Evolutionary conservation across 2,113 vertebrate genomes (phyloP).

Genomic region (Mormoops blainvillei): DNA sequence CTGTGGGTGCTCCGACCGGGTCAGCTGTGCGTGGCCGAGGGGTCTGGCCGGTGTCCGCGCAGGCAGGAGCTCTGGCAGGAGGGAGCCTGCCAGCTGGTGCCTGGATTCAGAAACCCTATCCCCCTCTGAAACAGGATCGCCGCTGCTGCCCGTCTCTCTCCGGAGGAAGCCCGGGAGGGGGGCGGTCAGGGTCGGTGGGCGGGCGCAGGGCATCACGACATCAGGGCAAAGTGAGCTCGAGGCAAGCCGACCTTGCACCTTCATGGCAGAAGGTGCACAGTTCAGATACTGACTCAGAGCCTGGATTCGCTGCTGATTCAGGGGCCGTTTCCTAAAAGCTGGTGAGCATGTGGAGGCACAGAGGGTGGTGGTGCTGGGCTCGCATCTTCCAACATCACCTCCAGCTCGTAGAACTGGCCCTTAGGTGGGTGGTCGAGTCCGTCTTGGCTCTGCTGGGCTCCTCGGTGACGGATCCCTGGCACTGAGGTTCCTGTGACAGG

Average conservation of each 20-base stretch:
- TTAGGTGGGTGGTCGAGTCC: not conserved
- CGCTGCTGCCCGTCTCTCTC: slow-evolving; percentile 61
- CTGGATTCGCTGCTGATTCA: not conserved
- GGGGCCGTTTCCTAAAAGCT: not conserved
- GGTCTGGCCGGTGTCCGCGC: not conserved
- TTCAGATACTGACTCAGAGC: not conserved
- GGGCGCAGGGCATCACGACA: not conserved
- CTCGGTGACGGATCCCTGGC: not conserved
- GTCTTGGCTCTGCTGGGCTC: not conserved
- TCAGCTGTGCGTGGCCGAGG: not conserved
- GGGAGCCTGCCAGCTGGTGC: slow-evolving; percentile 70
- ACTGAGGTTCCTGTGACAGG: not conserved
- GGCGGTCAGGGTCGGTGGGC: not conserved
- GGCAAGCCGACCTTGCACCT: not conserved
- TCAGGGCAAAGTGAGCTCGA: not conserved
- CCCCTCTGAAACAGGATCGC: slow-evolving; percentile 79
- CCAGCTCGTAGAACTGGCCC: not conserved
- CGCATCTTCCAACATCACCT: accelerated
- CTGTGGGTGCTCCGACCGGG: not conserved
- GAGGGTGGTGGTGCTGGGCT: not conserved
- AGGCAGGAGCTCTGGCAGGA: slow-evolving; percentile 63
- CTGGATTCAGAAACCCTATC: slow-evolving; percentile 83
- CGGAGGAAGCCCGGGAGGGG: slow-evolving; percentile 51
- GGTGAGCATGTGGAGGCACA: not conserved
- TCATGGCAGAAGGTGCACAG: not conserved